These are phyloP conservation scores for Arion vulgaris DNA, from an alignment of 1,140 invertebrate species.

Conservation along the genomic window DNA sequence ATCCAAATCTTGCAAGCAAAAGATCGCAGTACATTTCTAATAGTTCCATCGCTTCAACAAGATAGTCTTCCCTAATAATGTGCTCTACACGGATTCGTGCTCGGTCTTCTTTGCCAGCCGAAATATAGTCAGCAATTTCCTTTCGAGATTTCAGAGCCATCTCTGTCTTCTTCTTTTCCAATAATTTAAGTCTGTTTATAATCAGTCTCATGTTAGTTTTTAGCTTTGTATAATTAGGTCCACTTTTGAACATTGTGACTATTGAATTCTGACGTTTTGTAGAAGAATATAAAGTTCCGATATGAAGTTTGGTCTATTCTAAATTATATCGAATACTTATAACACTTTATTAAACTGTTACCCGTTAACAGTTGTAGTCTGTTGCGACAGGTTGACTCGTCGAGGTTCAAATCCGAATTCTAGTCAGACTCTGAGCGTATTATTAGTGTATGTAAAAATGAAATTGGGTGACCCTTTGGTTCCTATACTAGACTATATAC, in stretches of 20 bases:
- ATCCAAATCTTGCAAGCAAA: conserved; percentile 95
- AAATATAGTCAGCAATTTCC: conserved; percentile 97
- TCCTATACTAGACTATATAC: too few species aligned
- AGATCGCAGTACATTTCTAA: conserved; percentile 99
- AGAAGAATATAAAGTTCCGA: too few species aligned
- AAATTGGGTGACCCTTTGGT: too few species aligned
- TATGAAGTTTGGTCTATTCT: too few species aligned
- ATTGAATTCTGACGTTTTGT: too few species aligned
- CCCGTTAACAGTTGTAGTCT: too few species aligned
- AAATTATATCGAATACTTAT: too few species aligned
- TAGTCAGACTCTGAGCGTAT: too few species aligned
- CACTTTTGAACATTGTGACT: conserved; percentile 63
- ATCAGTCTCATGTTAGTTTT: conserved; percentile 95
- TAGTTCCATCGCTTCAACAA: conserved; percentile 99
- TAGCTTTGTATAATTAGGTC: conserved; percentile 79
- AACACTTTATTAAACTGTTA: too few species aligned
- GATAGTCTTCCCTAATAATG: conserved; percentile 98
- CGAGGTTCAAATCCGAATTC: too few species aligned
- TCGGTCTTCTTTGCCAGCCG: conserved; percentile 84
- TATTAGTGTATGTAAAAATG: too few species aligned
- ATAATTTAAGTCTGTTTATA: conserved; percentile 92
- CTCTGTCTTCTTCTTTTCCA: conserved; percentile 99
- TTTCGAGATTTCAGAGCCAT: conserved; percentile 94
- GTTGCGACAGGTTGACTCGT: too few species aligned
- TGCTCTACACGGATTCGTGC: conserved; percentile 98